Evolutionary conservation across 2,888 invertebrate genomes (phyloP).

Genomic region (Salticus scenicus): DNA sequence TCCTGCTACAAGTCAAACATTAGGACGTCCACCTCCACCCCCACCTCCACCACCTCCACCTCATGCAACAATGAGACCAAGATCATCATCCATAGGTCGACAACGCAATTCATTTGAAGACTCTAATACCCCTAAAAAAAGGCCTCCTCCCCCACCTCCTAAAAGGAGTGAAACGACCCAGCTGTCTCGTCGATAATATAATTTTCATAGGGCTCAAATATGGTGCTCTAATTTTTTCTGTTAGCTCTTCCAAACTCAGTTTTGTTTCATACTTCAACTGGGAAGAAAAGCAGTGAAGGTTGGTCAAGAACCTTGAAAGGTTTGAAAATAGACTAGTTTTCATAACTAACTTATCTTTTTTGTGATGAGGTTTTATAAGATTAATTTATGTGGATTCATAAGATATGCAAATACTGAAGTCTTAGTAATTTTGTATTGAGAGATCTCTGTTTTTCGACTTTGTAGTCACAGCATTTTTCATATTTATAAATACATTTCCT

Average conservation of each 20-base stretch:
- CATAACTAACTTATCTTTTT: slow-evolving; percentile 31
- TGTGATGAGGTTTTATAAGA: slow-evolving; percentile 35
- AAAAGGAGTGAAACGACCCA: slow-evolving; percentile 92
- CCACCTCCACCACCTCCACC: slow-evolving; percentile 61
- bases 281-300: slow-evolving; percentile 4
- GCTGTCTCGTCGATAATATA: slow-evolving; percentile 75
- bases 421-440: slow-evolving; percentile 42
- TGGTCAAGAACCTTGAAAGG: slow-evolving; percentile 36
- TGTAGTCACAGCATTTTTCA: slow-evolving; percentile 14
- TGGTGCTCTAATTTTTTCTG: slow-evolving; percentile 51
- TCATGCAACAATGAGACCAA: slow-evolving; percentile 44
- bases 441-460: slow-evolving; percentile 49
- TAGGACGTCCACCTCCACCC: slow-evolving; percentile 48
- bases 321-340: slow-evolving; percentile 46
- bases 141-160: slow-evolving; percentile 92
- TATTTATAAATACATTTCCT: slow-evolving; percentile 24
- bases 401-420: slow-evolving; percentile 25
- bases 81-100: slow-evolving; percentile 33
- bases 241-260: slow-evolving; percentile 55
- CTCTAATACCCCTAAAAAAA: slow-evolving; percentile 76
- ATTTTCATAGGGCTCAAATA: slow-evolving; percentile 39
- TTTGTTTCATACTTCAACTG: slow-evolving; percentile 30
- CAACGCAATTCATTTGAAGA: slow-evolving; percentile 49
- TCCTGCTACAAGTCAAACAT: slow-evolving; percentile 48
- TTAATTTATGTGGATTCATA: slow-evolving; percentile 43